Conservation (phyloP, 2,113 vertebrate species). For the human (Homo sapiens) region DNA sequence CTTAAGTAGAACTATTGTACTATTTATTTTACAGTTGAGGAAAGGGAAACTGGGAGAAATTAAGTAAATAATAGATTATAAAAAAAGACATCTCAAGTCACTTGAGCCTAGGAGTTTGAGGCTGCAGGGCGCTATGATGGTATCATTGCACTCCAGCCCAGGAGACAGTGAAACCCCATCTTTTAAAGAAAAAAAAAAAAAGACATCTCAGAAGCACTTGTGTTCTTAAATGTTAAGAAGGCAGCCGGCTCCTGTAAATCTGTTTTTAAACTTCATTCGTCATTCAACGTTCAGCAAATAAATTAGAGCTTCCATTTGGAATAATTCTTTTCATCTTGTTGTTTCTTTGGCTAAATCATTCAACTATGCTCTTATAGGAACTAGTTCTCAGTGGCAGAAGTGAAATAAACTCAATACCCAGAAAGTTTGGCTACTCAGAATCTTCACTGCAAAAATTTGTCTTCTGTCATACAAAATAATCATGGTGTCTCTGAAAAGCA, state of each 20-base stretch:
- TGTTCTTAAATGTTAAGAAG: neutral
- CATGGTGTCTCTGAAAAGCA: neutral
- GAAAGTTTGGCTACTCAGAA: neutral
- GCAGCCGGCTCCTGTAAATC: neutral
- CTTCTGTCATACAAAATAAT: neutral
- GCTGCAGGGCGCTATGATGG: no score
- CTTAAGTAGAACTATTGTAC: neutral
- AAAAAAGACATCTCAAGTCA: neutral
- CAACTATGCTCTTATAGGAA: neutral
- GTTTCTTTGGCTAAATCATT: neutral
- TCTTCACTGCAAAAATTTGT: neutral
- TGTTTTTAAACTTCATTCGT: neutral
- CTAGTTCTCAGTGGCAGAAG: neutral
- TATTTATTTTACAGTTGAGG: neutral
- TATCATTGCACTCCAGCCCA: no score
- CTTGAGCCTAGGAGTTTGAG: no score
- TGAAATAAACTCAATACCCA: neutral
- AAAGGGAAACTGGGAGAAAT: neutral
- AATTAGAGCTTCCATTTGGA: neutral
- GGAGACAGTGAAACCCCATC: no score
- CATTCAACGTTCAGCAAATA: neutral
- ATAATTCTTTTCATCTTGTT: neutral
- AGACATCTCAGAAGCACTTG: neutral
- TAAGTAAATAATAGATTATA: neutral
- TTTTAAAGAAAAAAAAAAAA: neutral